Base-by-base conservation (phyloP, 2,113 vertebrate species). In the Sturnus vulgaris region DNA sequence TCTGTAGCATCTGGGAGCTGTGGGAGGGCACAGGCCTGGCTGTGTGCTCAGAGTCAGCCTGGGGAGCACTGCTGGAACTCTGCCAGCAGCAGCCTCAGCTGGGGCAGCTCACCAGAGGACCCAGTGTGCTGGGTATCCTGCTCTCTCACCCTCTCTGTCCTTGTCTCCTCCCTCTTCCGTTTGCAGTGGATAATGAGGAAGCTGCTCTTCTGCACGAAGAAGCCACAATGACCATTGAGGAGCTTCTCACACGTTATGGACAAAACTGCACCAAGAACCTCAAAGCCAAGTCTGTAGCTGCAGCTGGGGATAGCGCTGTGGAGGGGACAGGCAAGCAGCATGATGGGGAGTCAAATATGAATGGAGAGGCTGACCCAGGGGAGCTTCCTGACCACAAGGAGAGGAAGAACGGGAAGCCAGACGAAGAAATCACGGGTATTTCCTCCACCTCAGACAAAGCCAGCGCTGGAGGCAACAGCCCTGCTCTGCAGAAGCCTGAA, bases 151-250 rank as follows among this genome's bases (percentile, higher is more conserved):
- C 42, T 56, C 73, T 60, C 31, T 93, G 55, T 82, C 82, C 50
- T 69, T 66, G 57, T 31, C 21, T 55, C 22, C 60, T 66, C 12
- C 50, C 30, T 55, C 64, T 63, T 83, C 73, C 25, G 1, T 94
- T 92, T 93, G 57, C 44, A 99, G 99, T 99, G 98, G 99, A 99
- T 96, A 99, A 98, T 28, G 99, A 99, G 96, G 99, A 99, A 97
- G 98, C 99, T 28, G 99, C 98, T 89, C 97, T 99, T 90, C 98
- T 99, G 88, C 99, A 99, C 0, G 99, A 99, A 92, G 99, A 99
- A 96, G 99, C 99, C 94, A 99, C 99, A 42, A 99, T 99, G 99
- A 99, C 99, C 82, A 99, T 99, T 22, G 99, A 99, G 97, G 99
- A 99, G 97, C 98, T 99, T 92, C 98, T 99, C 55, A 98, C 98